Base-by-base conservation (phyloP, 2,888 invertebrate genomes). In the Apamea epomidion region DNA sequence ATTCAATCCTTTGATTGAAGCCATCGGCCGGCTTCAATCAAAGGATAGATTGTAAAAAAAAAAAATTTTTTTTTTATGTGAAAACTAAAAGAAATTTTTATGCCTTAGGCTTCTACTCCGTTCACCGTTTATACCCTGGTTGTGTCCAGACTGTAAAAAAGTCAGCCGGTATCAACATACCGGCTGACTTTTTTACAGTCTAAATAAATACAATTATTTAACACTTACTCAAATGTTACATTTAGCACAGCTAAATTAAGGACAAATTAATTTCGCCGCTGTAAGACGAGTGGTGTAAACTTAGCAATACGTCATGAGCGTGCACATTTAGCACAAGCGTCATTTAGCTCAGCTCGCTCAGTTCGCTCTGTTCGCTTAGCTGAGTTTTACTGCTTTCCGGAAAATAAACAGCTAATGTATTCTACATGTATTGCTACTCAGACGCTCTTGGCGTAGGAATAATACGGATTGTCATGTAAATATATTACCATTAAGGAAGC, bases 351-450 rank as follows among this genome's bases (percentile, higher is more conserved):
- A 65, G 71, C 69, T 62, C 68, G 58, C 82, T 87, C 69, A n/a
- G 48, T 21, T 78, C 78, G 64, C 78, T 48, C 65, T 74, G 65
- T 51, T 62, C 84, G 68, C 87, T 87, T 68, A 83, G 78, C 68
- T 75, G 76, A 68, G 51, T 75, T 84, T 87, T 71, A 87, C 78
- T 77, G 74, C 87, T 87, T 87, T 89, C 80, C 74, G 80, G 76
- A 74, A 87, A 81, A 89, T 87, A 83, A 87, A 87, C 80, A 71
- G 77, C 85, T 87, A 78, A 86, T 88, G 69, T 88, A 85, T 88
- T 81, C 68, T 65, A 67, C 74, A 78, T 68, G 58, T 85, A 75
- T 69, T 73, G 80, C 62, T 87, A 64, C 74, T 77, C 74, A 60
- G 73, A 77, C 2, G 12, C 37, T 75, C 18, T 65, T 6, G 14